Percentiles rank a stretch among this genome's conserved stretches.
These are phyloP conservation scores for Carassius gibelio DNA, from an alignment of 2,113 vertebrate species.

Conservation along the genomic window DNA sequence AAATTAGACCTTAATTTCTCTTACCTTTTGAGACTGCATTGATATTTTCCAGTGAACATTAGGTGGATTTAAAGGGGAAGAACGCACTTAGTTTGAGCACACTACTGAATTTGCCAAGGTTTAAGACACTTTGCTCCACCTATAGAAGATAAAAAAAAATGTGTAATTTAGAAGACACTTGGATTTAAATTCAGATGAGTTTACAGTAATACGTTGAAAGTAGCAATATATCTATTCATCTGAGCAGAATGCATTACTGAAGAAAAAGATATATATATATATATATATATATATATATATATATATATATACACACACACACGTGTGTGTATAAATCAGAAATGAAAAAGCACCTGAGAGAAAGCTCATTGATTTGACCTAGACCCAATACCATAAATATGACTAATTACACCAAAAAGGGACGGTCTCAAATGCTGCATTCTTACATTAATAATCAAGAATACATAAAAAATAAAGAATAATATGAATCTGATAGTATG, in stretches of 20 bases:
- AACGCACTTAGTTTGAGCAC: conserved; percentile 89
- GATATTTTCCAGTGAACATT: conserved; percentile 92
- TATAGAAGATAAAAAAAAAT: conserved; percentile 49
- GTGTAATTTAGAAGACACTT: no score
- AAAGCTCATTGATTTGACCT: neutral
- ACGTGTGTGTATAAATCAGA: no score
- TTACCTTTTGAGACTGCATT: conserved; percentile 93
- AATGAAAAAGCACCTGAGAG: conserved; percentile 77
- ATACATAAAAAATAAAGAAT: neutral
- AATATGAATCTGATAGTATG: no score
- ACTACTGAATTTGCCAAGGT: conserved; percentile 83
- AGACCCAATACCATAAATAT: neutral
- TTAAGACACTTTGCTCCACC: conserved; percentile 88
- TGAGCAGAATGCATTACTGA: no score
- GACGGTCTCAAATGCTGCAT: neutral
- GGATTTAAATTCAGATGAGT: no score
- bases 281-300: no score
- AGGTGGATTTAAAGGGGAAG: conserved; percentile 88
- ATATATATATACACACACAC: no score
- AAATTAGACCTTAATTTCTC: conserved; percentile 40
- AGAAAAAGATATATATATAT: no score
- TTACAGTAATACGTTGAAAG: no score
- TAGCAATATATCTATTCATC: no score
- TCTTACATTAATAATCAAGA: neutral
- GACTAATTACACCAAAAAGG: neutral